Evolutionary conservation across 2,888 invertebrate genomes (phyloP).

Genomic region (Suillia variegata): DNA sequence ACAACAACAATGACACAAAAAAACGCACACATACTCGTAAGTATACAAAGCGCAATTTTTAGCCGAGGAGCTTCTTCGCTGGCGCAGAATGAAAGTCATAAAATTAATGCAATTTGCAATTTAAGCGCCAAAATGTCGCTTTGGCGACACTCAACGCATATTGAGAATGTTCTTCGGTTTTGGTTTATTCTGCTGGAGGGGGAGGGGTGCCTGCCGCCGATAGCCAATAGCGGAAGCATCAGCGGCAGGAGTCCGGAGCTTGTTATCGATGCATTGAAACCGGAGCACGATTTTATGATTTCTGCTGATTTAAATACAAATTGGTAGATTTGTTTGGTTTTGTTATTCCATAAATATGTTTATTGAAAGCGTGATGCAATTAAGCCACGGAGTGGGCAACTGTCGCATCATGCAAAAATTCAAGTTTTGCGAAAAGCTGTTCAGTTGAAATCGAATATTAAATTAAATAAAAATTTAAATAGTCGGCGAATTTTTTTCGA

Average conservation of each 20-base stretch:
- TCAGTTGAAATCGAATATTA: no score
- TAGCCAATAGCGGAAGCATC: no score
- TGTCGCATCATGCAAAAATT: not conserved
- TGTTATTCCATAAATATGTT: not conserved
- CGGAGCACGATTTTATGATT: not conserved
- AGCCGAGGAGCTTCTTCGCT: not conserved
- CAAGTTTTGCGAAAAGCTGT: no score
- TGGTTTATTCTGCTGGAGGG: not conserved
- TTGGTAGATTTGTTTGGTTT: not conserved
- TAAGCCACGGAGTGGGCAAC: not conserved
- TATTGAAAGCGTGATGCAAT: not conserved
- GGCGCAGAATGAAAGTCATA: not conserved
- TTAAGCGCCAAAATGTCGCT: not conserved
- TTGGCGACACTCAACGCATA: no score
- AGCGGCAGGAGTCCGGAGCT: no score
- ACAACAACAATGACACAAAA: no score
- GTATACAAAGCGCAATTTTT: not conserved
- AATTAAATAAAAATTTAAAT: no score
- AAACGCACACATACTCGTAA: no score
- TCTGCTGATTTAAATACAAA: not conserved
- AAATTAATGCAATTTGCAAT: slow-evolving; percentile 3
- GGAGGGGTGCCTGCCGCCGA: not conserved
- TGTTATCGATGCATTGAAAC: no score
- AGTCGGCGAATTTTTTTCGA: no score
- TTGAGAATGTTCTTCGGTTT: no score